Conservation (phyloP, 2,888 invertebrate genomes). For the Antitype chi region DNA sequence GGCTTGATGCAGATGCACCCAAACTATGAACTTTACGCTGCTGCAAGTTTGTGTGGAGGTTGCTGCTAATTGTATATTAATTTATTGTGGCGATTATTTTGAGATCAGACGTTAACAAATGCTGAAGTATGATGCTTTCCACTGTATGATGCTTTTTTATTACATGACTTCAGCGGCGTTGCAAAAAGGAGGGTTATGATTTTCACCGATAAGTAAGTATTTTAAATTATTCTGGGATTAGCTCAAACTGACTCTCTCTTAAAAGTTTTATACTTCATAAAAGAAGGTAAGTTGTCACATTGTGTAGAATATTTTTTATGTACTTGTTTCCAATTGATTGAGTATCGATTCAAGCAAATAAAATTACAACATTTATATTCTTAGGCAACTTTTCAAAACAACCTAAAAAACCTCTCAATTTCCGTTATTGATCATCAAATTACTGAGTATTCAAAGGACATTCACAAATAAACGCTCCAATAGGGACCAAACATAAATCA, state of each 20-base stretch:
- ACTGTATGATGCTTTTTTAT: not conserved
- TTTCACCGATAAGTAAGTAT: too few species aligned
- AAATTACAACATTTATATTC: not conserved
- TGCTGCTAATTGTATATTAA: slow-evolving; percentile 36
- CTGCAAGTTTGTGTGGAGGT: slow-evolving; percentile 27
- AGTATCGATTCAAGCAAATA: not conserved
- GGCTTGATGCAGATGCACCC: slow-evolving; percentile 56
- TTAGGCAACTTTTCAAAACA: not conserved
- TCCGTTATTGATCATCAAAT: not conserved
- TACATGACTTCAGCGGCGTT: too few species aligned
- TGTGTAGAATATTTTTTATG: not conserved
- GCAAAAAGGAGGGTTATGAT: too few species aligned
- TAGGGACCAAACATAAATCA: slow-evolving; percentile 36
- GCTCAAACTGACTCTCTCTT: not conserved
- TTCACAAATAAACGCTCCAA: slow-evolving; percentile 11
- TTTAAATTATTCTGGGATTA: too few species aligned
- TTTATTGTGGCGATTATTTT: slow-evolving; percentile 17
- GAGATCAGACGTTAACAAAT: slow-evolving; percentile 11
- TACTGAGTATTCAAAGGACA: not conserved
- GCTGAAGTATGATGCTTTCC: not conserved
- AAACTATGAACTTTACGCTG: slow-evolving; percentile 43
- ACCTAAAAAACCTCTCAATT: not conserved
- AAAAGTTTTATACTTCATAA: not conserved
- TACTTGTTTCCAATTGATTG: not conserved
- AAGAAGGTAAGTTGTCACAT: not conserved